Evolutionary conservation across 2,113 vertebrate genomes (phyloP).

Genomic region (Delphinus delphis): DNA sequence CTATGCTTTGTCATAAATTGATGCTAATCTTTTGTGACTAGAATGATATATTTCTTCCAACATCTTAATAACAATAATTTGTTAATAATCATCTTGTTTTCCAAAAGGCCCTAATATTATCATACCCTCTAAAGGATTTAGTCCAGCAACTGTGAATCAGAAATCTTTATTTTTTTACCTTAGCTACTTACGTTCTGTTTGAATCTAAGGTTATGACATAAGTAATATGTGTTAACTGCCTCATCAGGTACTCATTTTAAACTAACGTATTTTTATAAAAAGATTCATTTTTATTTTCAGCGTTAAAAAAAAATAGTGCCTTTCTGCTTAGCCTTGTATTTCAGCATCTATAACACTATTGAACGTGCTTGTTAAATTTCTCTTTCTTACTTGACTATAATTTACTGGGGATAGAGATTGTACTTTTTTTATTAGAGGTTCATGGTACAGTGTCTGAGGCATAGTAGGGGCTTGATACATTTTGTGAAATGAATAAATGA

Average conservation of each 20-base stretch:
- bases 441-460: not conserved
- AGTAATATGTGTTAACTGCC: not conserved
- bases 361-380: not conserved
- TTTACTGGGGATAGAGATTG: not conserved
- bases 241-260: not conserved
- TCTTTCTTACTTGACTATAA: not conserved
- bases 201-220: not conserved
- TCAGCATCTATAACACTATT: not conserved
- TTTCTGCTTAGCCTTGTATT: not conserved
- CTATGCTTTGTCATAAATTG: not conserved
- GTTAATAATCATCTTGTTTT: not conserved
- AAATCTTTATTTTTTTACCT: not conserved
- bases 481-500: slow-evolving; percentile 11
- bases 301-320: not conserved
- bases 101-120: not conserved
- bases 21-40: not conserved
- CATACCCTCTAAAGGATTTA: not conserved
- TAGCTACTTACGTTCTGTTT: not conserved
- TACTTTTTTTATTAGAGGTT: not conserved
- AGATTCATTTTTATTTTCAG: not conserved
- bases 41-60: not conserved
- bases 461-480: not conserved
- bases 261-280: not conserved
- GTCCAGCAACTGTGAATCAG: not conserved
- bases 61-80: not conserved